Conservation (phyloP, 92 coral and sea anemone genomes). For the Zoanthus solanderi region DNA sequence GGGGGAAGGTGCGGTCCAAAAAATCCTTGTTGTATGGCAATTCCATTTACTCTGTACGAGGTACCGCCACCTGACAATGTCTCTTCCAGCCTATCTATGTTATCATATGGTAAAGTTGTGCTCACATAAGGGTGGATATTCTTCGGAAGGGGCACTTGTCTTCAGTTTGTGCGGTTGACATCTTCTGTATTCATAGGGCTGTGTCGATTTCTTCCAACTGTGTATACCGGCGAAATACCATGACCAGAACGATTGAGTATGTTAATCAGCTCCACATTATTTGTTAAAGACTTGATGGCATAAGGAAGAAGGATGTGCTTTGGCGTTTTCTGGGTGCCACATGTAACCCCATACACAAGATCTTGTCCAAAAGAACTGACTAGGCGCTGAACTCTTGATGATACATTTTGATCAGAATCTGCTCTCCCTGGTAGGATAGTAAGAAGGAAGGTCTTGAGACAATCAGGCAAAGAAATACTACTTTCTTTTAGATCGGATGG, state of each 20-base stretch:
- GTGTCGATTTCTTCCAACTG: slow-evolving; percentile 61
- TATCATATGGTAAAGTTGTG: slow-evolving; percentile 64
- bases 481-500: slow-evolving; percentile 22
- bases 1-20: slow-evolving; percentile 36
- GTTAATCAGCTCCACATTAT: slow-evolving; percentile 59
- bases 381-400: slow-evolving; percentile 55
- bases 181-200: slow-evolving; percentile 51
- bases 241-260: slow-evolving; percentile 40
- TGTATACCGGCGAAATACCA: slow-evolving; percentile 31
- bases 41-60: slow-evolving; percentile 66
- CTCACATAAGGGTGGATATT: slow-evolving; percentile 50
- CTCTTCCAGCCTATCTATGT: slow-evolving; percentile 66
- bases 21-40: slow-evolving; percentile 62
- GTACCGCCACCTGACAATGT: slow-evolving; percentile 63
- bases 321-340: slow-evolving; percentile 54
- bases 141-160: slow-evolving; percentile 64
- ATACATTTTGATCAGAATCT: slow-evolving; percentile 25
- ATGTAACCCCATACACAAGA: slow-evolving; percentile 58
- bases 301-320: slow-evolving; percentile 51
- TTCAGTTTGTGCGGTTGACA: slow-evolving; percentile 49
- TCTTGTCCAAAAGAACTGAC: slow-evolving; percentile 66
- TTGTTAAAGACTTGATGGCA: slow-evolving; percentile 63
- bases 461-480: slow-evolving; percentile 38
- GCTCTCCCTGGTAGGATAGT: slow-evolving; percentile 40
- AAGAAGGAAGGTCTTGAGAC: slow-evolving; percentile 47